Evolutionary conservation across 2,797 vertebrate species (phyloP), one percentile per base, ranked within the genome.

Genomic region (Emys orbicularis): DNA sequence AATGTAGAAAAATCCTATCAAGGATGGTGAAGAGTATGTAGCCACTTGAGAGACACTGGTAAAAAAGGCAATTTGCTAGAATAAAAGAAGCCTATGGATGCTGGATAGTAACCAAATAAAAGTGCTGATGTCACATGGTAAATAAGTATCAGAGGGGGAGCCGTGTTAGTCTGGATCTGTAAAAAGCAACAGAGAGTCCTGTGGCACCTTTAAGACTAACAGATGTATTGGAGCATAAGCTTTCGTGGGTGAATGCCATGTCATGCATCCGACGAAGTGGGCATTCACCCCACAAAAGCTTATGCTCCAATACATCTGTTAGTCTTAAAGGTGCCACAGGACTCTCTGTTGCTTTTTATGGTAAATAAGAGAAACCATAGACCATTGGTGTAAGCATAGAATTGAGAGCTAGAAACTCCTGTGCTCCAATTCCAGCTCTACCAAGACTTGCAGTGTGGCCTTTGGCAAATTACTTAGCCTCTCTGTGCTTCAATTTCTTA

Each of bases 1-100:
- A 98, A 98, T 97, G 94, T 93, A 96, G 93, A 96, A 95, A 98
- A 97, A 92, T 92, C 83, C 77, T 95, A 74, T 92, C 89, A 96
- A 97, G 96, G 94, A 97, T 96, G 96, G 96, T 90, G 87, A 96
- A 95, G 95, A 94, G 87, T 21, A 49, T 34, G 79, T 77, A 90
- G 85, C 54, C 96, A 94, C 0, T 0, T 27, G 89, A 91, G 49
- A 90, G 86, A 76, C 77, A 82, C 74, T 93, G 80, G 50, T 88
- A 94, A 95, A 84, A 13, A 89, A 94, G 77, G 84, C 88, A 96
- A 93, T 93, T 90, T 83, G 47, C 34, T 92, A 90, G 82, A 65
- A 84, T 77, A 91, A 97, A 95, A 96, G 68, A 95, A 96, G 83
- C 31, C 27, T 83, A 79, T 74, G 56, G 76, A 80, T 90, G 86